Percentiles rank a stretch among this genome's conserved stretches.
These are phyloP conservation scores for Myotis davidii DNA, from an alignment of 2,113 vertebrate genomes.

Conservation along the genomic window DNA sequence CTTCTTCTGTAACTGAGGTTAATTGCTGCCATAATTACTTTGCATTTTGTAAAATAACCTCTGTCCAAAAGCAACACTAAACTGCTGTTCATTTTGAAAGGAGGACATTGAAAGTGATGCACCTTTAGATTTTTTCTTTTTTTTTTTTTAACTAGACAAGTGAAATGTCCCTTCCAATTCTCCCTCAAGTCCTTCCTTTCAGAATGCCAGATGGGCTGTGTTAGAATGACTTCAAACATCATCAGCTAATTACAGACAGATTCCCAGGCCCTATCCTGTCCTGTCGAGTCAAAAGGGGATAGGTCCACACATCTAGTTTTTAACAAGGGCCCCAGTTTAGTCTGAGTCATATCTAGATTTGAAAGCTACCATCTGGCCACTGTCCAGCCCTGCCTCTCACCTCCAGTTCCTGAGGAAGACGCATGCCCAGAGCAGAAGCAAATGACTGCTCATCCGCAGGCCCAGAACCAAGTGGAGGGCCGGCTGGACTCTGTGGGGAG, in stretches of 20 bases:
- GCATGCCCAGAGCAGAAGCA: not conserved
- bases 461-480: too few species aligned
- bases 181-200: not conserved
- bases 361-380: not conserved
- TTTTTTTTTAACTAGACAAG: not conserved
- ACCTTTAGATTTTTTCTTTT: not conserved
- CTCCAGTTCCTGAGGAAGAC: not conserved
- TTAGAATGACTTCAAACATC: not conserved
- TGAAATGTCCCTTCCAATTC: not conserved
- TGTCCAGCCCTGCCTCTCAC: not conserved
- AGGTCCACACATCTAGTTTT: not conserved
- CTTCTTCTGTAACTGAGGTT: not conserved
- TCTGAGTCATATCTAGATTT: not conserved
- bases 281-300: not conserved
- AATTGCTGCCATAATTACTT: conserved; percentile 3
- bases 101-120: not conserved
- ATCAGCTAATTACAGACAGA: not conserved
- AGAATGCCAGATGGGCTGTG: not conserved
- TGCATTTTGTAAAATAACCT: not conserved
- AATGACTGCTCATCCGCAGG: not conserved
- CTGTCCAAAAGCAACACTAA: not conserved
- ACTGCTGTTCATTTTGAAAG: not conserved
- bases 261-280: not conserved
- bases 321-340: not conserved
- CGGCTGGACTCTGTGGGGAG: not conserved